Evolutionary conservation across 1,140 invertebrate species (phyloP).

Genomic region (Trachymyrmex septentrionalis): DNA sequence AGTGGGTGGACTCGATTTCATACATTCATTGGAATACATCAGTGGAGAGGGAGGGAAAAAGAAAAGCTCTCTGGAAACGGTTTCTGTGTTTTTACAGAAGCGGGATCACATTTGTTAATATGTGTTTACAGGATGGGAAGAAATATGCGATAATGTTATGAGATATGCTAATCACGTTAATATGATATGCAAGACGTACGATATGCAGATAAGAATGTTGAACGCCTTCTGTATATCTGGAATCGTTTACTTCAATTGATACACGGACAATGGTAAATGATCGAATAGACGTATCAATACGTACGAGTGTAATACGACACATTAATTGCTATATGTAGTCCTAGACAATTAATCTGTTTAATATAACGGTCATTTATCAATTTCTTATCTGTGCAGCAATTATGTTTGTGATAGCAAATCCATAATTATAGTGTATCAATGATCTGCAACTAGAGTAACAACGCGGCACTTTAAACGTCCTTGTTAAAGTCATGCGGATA

Average conservation of each 20-base stretch:
- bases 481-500: background rate
- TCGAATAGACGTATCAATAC: background rate
- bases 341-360: constrained; percentile 3
- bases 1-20: constrained; percentile 41
- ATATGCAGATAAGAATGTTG: constrained; percentile 14
- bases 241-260: constrained; percentile 10
- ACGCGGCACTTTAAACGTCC: background rate
- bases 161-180: constrained; percentile 46
- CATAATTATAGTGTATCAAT: constrained; percentile 30
- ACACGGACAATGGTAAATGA: constrained; percentile 3
- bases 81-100: constrained; percentile 1
- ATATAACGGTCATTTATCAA: background rate
- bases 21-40: background rate
- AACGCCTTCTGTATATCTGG: background rate
- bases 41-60: background rate
- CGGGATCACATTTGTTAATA: constrained; percentile 19
- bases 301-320: background rate
- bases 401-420: background rate
- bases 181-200: constrained; percentile 15
- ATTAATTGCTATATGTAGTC: constrained; percentile 8
- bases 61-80: constrained; percentile 5
- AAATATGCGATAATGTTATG: constrained; percentile 28
- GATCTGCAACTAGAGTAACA: background rate
- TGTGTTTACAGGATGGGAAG: constrained; percentile 1
- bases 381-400: background rate